A percentile compares a stretch with the other conserved stretches of the same genome.
phyloP scores from a whole-genome alignment of 1,140 invertebrate species.

The Capitella teleta region DNA sequence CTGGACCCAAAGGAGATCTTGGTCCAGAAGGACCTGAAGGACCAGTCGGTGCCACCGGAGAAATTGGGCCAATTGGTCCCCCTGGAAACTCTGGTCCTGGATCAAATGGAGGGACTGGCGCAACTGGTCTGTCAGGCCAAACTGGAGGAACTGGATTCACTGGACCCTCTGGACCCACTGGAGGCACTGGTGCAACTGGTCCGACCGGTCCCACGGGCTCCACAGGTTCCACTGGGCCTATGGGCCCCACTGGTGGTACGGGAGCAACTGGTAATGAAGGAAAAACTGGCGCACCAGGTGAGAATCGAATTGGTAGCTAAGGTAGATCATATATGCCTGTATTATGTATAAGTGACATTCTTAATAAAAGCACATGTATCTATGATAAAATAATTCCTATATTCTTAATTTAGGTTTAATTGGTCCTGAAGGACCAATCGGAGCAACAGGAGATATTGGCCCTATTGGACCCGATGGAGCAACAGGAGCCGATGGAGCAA shows the following conservation, averaged over 20 bases:
- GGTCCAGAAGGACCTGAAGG: constrained; percentile 5
- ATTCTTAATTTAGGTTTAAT: neutral
- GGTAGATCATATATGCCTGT: too few species aligned
- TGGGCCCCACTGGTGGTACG: too few species aligned
- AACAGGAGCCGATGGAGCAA: constrained; percentile 1
- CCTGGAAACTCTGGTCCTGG: neutral
- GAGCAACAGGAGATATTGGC: neutral
- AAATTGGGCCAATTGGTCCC: constrained; percentile 4
- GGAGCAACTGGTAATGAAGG: neutral
- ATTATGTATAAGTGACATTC: too few species aligned
- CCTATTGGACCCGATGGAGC: neutral
- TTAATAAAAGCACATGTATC: too few species aligned
- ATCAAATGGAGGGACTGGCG: neutral
- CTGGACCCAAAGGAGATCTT: neutral
- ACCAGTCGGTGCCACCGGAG: neutral
- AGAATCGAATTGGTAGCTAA: too few species aligned
- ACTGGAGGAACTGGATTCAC: constrained; percentile 5
- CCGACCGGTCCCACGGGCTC: neutral
- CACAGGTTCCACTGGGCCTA: neutral
- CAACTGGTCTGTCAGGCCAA: neutral
- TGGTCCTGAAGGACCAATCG: neutral
- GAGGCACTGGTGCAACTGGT: constrained; percentile 1
- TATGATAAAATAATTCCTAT: too few species aligned
- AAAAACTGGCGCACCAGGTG: neutral
- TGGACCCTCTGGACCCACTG: neutral